Base-by-base conservation (phyloP, 2,888 invertebrate genomes). In the Oeneis ivallda region DNA sequence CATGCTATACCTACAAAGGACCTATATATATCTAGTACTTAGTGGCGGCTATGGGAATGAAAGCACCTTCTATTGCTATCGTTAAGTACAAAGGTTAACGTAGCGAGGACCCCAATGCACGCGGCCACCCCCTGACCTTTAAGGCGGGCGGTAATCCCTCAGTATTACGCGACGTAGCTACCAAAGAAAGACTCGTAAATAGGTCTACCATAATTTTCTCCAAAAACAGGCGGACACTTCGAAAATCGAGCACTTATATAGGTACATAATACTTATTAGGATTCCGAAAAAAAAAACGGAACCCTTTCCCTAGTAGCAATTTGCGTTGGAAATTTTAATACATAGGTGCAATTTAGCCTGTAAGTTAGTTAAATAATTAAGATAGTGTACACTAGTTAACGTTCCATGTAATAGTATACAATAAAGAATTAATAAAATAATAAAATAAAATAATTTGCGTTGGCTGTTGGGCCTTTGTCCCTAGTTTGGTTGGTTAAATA, bases 121-220 rank as follows among this genome's bases (percentile, higher is more conserved):
- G 64, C 65, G 68, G 71, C 67, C 70, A 68, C 83, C 84, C 81
- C 74, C 78, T 84, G 82, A 86, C 87, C 85, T 86, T 86, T 86
- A 78, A 67, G 75, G 74, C 80, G 78, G 76, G 79, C 79, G 81
- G 79, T 78, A 80, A 79, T 79, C 82, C 77, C 78, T 75, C 79
- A 79, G 82, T 60, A 65, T 65, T 58, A 60, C 82, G 75, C 75
- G 77, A 79, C 75, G 61, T 54, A 79, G 7, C 45, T 79, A 57
- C 57, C 58, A 52, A 43, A 39, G 77, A 74, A 66, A 70, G 71
- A 70, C 68, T 71, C 70, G 69, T 73, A 70, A 71, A 71, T 47
- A 47, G 37, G 56, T 15, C 43, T 13, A 19, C 58, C 45, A 58
- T 26, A 26, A 50, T 26, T 50, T 26, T 50, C 13, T 4, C 13